Conservation (phyloP, 2,888 invertebrate genomes). For the Lithophane ornitopus region DNA sequence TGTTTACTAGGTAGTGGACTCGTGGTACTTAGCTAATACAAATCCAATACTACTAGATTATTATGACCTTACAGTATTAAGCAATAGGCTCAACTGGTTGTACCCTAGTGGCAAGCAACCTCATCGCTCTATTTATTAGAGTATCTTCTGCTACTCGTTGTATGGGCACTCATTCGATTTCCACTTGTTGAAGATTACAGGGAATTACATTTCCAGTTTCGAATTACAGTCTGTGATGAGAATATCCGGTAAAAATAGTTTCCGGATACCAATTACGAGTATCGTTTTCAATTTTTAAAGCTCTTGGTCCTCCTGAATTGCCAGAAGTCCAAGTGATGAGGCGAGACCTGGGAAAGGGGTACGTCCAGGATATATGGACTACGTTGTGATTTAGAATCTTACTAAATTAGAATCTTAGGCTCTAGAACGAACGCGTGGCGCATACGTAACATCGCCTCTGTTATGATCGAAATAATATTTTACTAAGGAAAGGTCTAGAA, state of each 20-base stretch:
- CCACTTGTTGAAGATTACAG: constrained; percentile 58
- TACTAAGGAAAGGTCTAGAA: neutral
- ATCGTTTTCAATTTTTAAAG: constrained; percentile 23
- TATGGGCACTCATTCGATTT: constrained; percentile 50
- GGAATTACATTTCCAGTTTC: constrained; percentile 53
- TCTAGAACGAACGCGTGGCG: neutral
- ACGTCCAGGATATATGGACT: neutral
- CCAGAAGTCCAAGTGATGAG: neutral
- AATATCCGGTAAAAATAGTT: constrained; percentile 25
- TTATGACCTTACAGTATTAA: neutral
- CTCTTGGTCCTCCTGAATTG: constrained; percentile 1
- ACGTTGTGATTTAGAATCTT: neutral
- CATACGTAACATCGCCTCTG: neutral
- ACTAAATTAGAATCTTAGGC: neutral
- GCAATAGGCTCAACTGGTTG: constrained; percentile 5
- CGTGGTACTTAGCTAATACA: neutral
- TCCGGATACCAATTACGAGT: constrained; percentile 19
- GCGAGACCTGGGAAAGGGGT: neutral
- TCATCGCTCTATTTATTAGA: constrained; percentile 47
- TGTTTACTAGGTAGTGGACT: neutral
- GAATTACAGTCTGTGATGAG: constrained; percentile 51
- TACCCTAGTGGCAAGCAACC: constrained; percentile 29
- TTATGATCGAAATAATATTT: neutral
- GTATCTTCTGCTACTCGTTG: constrained; percentile 52
- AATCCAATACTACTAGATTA: too few species aligned